Evolutionary conservation across 2,797 vertebrate species (phyloP).

Genomic region (Poeciliopsis infans): DNA sequence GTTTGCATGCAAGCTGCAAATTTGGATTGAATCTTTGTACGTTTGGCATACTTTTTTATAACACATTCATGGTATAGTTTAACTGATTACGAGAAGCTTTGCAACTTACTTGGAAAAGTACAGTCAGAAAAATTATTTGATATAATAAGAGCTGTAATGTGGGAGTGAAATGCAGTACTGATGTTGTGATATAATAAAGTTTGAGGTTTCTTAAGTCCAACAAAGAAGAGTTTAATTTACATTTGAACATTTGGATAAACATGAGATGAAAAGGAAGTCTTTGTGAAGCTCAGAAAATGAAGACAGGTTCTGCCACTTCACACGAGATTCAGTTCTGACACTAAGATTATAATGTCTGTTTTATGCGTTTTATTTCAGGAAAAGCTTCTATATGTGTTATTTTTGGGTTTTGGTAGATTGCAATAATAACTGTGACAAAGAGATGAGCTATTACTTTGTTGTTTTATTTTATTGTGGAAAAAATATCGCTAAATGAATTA

Average conservation of each 20-base stretch:
- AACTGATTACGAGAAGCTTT: background rate
- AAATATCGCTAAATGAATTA: background rate
- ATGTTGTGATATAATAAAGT: background rate
- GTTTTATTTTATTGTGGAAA: background rate
- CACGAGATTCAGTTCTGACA: background rate
- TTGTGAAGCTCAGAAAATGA: background rate
- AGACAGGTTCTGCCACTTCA: background rate
- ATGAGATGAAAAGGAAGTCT: background rate
- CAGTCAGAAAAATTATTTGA: background rate
- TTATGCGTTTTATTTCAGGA: background rate
- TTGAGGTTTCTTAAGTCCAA: background rate
- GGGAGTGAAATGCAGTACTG: background rate
- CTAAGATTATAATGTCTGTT: background rate
- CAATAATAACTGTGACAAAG: background rate
- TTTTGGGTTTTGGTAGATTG: background rate
- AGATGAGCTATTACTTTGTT: background rate
- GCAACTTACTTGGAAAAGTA: background rate
- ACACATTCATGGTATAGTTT: background rate
- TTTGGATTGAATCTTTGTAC: background rate
- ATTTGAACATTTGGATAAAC: background rate
- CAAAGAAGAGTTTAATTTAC: background rate
- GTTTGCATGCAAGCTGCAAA: background rate
- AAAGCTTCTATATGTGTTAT: background rate
- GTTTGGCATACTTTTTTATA: background rate
- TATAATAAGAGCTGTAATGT: background rate